A percentile compares a stretch with the other conserved stretches of the same genome.
Conservation (phyloP, 2,888 invertebrate species). For the Neocrepidodera transversa region DNA sequence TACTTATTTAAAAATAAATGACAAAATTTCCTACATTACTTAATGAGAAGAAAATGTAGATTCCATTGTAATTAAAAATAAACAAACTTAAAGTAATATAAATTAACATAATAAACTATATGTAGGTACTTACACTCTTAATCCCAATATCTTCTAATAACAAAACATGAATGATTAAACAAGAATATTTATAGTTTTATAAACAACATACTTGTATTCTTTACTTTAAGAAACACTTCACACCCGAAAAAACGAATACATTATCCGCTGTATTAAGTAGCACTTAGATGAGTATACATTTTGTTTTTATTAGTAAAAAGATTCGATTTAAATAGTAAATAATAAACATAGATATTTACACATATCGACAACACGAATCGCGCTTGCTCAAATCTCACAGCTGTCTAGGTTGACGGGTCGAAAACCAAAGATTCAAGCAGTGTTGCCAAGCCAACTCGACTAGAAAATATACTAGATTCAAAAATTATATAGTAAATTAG, state of each 20-base stretch:
- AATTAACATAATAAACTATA: no score
- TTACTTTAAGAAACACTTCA: conserved; percentile 20
- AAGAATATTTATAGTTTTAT: conserved; percentile 14
- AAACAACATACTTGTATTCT: conserved; percentile 33
- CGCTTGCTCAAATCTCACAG: conserved; percentile 45
- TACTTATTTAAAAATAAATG: no score
- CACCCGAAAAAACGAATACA: neutral
- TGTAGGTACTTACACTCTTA: no score
- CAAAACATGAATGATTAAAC: conserved; percentile 3
- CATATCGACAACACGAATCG: conserved; percentile 48
- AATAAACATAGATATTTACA: conserved; percentile 39
- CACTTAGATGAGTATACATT: neutral
- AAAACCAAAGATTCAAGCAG: conserved; percentile 4
- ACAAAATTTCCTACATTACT: no score
- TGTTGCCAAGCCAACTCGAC: no score
- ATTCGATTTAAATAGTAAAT: conserved; percentile 33
- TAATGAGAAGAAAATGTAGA: no score
- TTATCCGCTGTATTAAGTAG: neutral
- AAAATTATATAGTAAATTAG: no score
- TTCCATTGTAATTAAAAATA: no score
- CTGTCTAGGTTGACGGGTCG: conserved; percentile 23
- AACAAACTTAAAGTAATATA: no score
- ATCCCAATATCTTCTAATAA: conserved; percentile 4
- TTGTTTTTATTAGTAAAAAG: conserved; percentile 23
- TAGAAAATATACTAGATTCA: no score